These are phyloP conservation scores for Mohoua ochrocephala DNA, from an alignment of 2,113 vertebrate genomes.

Conservation along the genomic window DNA sequence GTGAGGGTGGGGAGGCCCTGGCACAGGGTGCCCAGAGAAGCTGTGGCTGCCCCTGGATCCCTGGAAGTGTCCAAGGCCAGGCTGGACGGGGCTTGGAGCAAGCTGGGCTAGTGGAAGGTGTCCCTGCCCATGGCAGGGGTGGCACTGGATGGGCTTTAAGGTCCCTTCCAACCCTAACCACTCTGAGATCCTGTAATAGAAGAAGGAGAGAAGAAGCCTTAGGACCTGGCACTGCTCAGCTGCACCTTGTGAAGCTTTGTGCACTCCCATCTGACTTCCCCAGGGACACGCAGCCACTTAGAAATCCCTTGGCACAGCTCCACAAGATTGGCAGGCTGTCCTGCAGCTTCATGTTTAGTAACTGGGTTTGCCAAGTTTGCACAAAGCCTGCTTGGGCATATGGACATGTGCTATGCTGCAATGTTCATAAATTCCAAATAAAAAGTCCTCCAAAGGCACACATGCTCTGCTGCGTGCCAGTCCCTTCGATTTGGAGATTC, in stretches of 20 bases:
- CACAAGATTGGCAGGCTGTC: neutral
- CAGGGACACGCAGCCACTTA: rapidly evolving
- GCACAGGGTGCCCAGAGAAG: neutral
- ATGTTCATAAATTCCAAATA: neutral
- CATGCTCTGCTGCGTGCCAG: neutral
- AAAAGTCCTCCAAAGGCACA: neutral
- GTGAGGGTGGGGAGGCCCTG: neutral
- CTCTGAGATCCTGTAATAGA: neutral
- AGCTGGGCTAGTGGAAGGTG: rapidly evolving
- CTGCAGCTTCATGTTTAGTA: constrained; percentile 19
- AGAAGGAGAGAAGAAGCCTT: neutral
- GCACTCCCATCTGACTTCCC: neutral
- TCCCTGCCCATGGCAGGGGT: neutral
- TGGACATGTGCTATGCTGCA: neutral
- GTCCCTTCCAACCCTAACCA: neutral
- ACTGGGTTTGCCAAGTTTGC: neutral
- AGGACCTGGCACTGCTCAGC: neutral
- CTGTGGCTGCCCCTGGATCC: neutral
- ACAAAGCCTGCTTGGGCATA: neutral
- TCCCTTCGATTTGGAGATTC: neutral
- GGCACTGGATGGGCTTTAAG: rapidly evolving
- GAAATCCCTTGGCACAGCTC: neutral
- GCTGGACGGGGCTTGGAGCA: rapidly evolving
- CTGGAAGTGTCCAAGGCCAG: neutral
- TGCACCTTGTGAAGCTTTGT: neutral